Base-by-base conservation (phyloP, 2,797 vertebrate species). In the Alcedo atthis region DNA sequence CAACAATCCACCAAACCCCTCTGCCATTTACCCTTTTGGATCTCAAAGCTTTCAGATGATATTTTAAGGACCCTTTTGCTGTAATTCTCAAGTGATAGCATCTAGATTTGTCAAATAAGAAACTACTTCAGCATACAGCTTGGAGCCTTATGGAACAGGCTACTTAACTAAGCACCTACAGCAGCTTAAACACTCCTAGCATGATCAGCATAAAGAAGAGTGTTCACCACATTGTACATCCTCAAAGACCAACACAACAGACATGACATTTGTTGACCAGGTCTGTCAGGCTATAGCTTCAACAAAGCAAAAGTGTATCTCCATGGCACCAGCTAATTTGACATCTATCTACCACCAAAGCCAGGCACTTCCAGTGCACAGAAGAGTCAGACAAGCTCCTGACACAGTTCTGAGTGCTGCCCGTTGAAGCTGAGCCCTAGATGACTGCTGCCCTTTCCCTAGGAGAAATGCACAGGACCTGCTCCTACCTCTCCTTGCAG, bases 211-310 rank as follows among this genome's bases (percentile, higher is more conserved):
- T 57, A 26, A 83, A 71, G 26, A 8, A 8, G 78, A 67, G 40
- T 0, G 18, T 61, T 58, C 62, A 30, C 10, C 55, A 7, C 0
- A 0, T 3, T 11, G 32, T 6, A 51, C 48, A 3, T 37, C 61
- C 80, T 53, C 53, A 26, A 10, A 30, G 21, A 63, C 20, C 10
- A 77, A 70, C 0, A 6, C 40, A 80, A 48, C 37, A 69, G 75
- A 30, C 33, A 3, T 0, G 22, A 32, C 16, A 16, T 30, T 16
- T 21, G 37, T 33, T 70, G 28, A 12, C 85, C 81, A 21, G 46
- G 12, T n/a, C 74, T 25, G 8, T 30, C 82, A 73, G 74, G 45
- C 25, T 55, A 21, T 2, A 54, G 45, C 35, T 74, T 73, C 55
- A 46, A 42, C 55, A 25, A 49, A 37, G 26, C 53, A 81, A 1